Evolutionary conservation across 1,140 invertebrate genomes (phyloP), one percentile per base, ranked within the genome.

Genomic region (Drosophila varians): DNA sequence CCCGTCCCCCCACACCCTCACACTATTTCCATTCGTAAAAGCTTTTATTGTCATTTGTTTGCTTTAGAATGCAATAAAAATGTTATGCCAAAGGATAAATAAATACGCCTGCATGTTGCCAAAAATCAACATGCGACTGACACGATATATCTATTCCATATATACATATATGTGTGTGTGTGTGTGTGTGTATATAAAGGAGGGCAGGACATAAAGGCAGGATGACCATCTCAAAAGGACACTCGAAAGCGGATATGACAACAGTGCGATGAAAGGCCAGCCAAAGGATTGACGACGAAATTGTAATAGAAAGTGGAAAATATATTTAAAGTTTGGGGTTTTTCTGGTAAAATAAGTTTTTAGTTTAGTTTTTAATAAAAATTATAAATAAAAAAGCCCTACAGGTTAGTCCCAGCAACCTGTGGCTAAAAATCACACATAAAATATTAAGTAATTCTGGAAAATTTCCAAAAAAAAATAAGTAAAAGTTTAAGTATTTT

Each of bases 21-120:
- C 4, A 31, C 28, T n/a, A 31, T 71, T 60, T 34, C 40, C 19
- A 21, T 21, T 62, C 47, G 58, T 45, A 66, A 74, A 77, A 55
- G 60, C 68, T 72, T 77, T 77, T 71, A 77, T 77, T 77, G 76
- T 62, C 74, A 69, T 78, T 69, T 78, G 74, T 77, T 78, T 77
- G 71, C 76, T 69, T 78, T 74, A 57, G 69, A 78, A 78, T 72
- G 74, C 76, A 78, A 78, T 78, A 77, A 78, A 78, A 78, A 78
- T 73, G 60, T 73, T 73, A 73, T 66, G 69, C 45, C 73, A 71
- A 77, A 58, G 73, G 65, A 77, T 76, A 77, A 77, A 62, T 74
- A 69, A 78, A 78, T 58, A 57, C 68, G 53, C 40, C 34, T 62
- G 58, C 47, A 69, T 61, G 65, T 60, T 71, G 66, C 58, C 69